Evolutionary conservation across 2,113 vertebrate species (phyloP).

Genomic region (Casuarius casuarius): DNA sequence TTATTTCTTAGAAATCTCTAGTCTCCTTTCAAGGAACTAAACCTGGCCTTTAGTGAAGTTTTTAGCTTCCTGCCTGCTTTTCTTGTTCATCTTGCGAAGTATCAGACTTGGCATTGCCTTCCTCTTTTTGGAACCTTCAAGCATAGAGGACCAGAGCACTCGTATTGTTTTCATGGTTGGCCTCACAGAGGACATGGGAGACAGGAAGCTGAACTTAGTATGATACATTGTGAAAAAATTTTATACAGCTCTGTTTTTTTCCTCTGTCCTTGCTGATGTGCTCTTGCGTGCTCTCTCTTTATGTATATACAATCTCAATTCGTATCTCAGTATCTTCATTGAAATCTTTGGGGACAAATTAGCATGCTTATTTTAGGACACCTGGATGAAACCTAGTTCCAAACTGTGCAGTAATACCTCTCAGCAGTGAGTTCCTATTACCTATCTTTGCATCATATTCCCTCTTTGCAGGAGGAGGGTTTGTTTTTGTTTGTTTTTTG

Average conservation of each 20-base stretch:
- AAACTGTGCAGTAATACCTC: background rate
- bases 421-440: background rate
- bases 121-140: background rate
- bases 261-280: background rate
- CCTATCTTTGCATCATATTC: background rate
- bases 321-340: background rate
- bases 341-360: background rate
- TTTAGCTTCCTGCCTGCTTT: background rate
- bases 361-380: background rate
- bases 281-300: background rate
- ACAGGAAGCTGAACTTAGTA: background rate
- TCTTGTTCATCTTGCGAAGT: background rate
- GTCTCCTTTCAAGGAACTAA: background rate
- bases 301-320: background rate
- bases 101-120: background rate
- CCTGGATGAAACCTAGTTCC: background rate
- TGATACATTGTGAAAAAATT: background rate
- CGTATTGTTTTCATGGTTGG: background rate
- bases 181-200: background rate
- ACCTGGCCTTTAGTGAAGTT: background rate
- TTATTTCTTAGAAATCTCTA: background rate
- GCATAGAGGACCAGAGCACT: background rate
- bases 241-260: background rate
- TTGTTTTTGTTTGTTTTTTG: background rate
- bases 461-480: background rate